Evolutionary conservation across 1,140 invertebrate genomes (phyloP).

Genomic region (Pseudomyrmex dendroicus): DNA sequence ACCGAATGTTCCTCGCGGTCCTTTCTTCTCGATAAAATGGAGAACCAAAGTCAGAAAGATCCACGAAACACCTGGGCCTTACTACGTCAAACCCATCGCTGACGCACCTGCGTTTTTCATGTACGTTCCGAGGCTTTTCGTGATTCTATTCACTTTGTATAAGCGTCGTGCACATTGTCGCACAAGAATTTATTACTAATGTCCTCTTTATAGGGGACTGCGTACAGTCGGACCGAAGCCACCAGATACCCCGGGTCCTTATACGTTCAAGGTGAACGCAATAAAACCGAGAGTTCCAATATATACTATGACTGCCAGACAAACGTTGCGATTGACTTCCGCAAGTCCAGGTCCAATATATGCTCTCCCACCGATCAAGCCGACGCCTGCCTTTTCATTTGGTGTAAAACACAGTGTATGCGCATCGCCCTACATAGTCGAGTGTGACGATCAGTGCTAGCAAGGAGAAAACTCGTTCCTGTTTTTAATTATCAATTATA

Average conservation of each 20-base stretch:
- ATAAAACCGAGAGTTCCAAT: conserved; percentile 42
- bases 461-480: background rate
- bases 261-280: background rate
- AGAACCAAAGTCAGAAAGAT: conserved; percentile 61
- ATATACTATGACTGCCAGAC: background rate
- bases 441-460: conserved; percentile 67
- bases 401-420: conserved; percentile 66
- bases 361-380: background rate
- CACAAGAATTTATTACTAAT: background rate
- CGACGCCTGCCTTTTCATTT: conserved; percentile 55
- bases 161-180: background rate
- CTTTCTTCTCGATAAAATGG: conserved; percentile 71
- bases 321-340: background rate
- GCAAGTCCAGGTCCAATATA: conserved; percentile 67
- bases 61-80: conserved; percentile 71
- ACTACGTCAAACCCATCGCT: conserved; percentile 53
- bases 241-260: background rate
- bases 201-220: conserved; percentile 30
- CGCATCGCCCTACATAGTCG: conserved; percentile 56
- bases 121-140: conserved; percentile 49
- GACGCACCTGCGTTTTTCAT: conserved; percentile 73
- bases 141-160: background rate
- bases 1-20: conserved; percentile 48
- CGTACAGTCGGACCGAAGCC: background rate
- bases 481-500: background rate